Evolutionary conservation across 2,888 invertebrate species (phyloP), one percentile per base, ranked within the genome.

Genomic region (Melieria crassipennis): DNA sequence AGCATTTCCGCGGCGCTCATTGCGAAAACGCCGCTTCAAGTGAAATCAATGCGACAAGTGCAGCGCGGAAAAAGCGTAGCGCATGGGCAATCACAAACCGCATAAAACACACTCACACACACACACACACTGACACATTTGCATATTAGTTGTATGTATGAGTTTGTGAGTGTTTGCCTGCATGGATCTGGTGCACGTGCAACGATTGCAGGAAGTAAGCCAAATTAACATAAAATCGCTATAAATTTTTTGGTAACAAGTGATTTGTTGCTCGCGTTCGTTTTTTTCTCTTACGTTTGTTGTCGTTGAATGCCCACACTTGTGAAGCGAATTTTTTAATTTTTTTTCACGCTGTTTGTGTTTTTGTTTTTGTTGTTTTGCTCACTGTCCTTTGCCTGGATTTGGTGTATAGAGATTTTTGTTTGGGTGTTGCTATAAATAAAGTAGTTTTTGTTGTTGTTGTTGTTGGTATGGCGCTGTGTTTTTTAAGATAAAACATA

Each of bases 191-290:
- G 43, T 30, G 30, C 55, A 47, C 46, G 61, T 67, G 75, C 67
- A 58, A 75, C 71, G 71, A 73, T 65, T 75, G 77, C 79, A 80
- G 73, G 79, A 82, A 30, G 30, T 30, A 10, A 56, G n/a, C 43
- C 16, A 69, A 80, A 81, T 82, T 82, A 80, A 78, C 83, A 81
- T 81, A 81, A 82, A 81, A 82, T 82, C 78, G 79, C 81, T 76
- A 82, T 81, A 82, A 81, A 82, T 82, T 82, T 82, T 82, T 82
- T 80, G 77, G 77, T 78, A 80, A 77, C 81, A 81, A 80, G 82
- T 82, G 81, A 81, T 81, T 82, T 81, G 81, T 82, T 78, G 79
- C 77, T 69, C 66, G 57, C 47, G 3, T 43, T 62, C 30, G 50
- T 61, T 48, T 63, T 60, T 11, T 43, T 0, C 4, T 30, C 60